Conservation (phyloP, 1,140 invertebrate genomes). For the Caenorhabditis remanei region DNA sequence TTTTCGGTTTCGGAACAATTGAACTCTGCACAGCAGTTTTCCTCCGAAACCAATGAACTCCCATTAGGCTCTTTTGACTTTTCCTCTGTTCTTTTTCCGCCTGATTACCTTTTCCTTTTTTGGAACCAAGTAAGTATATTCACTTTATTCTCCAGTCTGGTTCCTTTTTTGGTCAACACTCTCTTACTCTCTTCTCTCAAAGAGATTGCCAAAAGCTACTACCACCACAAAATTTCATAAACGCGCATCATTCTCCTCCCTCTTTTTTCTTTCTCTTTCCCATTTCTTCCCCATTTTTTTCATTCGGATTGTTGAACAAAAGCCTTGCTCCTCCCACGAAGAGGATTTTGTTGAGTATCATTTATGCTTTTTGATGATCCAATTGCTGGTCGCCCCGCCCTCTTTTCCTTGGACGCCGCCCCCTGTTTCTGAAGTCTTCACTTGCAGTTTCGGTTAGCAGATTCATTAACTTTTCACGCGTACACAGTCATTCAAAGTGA, state of each 20-base stretch:
- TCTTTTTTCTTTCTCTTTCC: neutral
- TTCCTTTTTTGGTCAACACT: neutral
- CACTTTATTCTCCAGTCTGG: too few relatives aligned
- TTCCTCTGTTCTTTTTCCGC: neutral
- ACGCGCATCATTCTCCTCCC: neutral
- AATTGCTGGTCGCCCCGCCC: neutral
- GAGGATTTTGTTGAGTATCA: neutral
- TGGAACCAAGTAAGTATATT: neutral
- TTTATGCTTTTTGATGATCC: neutral
- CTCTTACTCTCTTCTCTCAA: neutral
- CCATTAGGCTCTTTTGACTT: neutral
- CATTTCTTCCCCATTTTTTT: neutral
- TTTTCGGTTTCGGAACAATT: too few relatives aligned
- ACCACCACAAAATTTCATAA: constrained; percentile 45
- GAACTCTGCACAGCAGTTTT: neutral
- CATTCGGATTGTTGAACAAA: neutral
- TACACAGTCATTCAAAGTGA: too few relatives aligned
- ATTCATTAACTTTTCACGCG: constrained; percentile 58
- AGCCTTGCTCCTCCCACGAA: neutral
- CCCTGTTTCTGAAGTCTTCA: neutral
- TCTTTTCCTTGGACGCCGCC: neutral
- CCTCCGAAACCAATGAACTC: too few relatives aligned
- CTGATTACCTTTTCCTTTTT: neutral
- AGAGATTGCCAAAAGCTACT: neutral
- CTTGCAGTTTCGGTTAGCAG: neutral